Evolutionary conservation across 2,888 invertebrate species (phyloP).

Genomic region (Patella pellucida): DNA sequence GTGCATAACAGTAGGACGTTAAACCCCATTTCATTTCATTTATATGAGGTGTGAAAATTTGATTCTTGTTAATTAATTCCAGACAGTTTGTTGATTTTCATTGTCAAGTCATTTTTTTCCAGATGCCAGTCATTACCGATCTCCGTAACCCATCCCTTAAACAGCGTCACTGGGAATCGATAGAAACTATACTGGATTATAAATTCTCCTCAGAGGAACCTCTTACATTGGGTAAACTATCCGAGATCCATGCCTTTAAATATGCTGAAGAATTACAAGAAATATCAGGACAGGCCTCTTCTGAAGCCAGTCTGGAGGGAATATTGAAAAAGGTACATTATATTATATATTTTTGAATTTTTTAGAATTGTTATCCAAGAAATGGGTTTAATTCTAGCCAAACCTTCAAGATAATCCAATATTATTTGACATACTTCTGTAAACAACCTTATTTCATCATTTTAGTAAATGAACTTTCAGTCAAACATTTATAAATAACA

Average conservation of each 20-base stretch:
- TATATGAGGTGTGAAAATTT: not conserved
- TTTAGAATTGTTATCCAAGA: too few relatives aligned
- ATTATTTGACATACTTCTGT: too few relatives aligned
- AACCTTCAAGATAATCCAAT: too few relatives aligned
- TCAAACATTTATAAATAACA: too few relatives aligned
- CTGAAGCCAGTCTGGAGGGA: constrained; percentile 85
- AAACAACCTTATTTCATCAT: too few relatives aligned
- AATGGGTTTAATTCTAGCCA: too few relatives aligned
- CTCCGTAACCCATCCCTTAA: constrained; percentile 85
- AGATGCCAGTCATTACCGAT: constrained; percentile 81
- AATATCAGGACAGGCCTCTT: constrained; percentile 88
- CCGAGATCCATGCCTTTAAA: constrained; percentile 82
- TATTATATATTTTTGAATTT: too few relatives aligned
- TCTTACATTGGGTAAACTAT: constrained; percentile 79
- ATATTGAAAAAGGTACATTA: constrained; percentile 80
- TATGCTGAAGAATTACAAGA: constrained; percentile 84
- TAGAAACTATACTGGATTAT: constrained; percentile 80
- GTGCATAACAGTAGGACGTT: too few relatives aligned
- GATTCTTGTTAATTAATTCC: not conserved
- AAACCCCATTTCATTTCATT: too few relatives aligned
- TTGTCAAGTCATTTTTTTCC: constrained; percentile 16
- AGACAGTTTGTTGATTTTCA: not conserved
- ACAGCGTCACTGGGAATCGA: constrained; percentile 86
- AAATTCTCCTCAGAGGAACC: constrained; percentile 80
- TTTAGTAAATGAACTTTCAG: too few relatives aligned